phyloP scores from a whole-genome alignment of 2,113 vertebrate species.

The Gymnobelideus leadbeateri region DNA sequence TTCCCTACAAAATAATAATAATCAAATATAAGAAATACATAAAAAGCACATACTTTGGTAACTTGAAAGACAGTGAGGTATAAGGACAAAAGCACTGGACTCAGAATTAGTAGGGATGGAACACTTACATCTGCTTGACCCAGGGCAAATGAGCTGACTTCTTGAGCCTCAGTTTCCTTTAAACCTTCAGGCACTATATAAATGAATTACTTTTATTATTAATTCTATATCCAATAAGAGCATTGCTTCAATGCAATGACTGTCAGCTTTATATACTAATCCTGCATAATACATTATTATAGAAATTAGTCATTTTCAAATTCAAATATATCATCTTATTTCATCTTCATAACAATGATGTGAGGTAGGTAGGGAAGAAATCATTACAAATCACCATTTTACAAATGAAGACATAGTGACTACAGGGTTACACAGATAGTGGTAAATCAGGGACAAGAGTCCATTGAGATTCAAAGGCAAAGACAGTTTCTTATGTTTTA shows the following conservation, averaged over 20 bases:
- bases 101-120: neutral
- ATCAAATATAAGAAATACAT: constrained; percentile 35
- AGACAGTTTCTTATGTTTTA: neutral
- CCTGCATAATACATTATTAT: constrained; percentile 28
- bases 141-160: neutral
- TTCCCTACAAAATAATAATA: constrained; percentile 27
- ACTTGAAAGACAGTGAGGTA: neutral
- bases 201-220: constrained; percentile 2
- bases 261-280: constrained; percentile 21
- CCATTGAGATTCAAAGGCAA: neutral
- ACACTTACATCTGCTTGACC: neutral
- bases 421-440: neutral
- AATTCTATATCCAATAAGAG: constrained; percentile 34
- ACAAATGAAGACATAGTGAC: neutral
- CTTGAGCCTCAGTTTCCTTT: neutral
- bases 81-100: neutral
- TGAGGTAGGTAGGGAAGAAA: neutral
- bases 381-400: constrained; percentile 3
- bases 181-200: neutral
- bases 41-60: neutral
- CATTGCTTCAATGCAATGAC: constrained; percentile 13
- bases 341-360: neutral
- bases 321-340: neutral
- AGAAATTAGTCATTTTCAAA: constrained; percentile 22
- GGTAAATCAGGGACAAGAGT: neutral